Base-by-base conservation (phyloP, 1,140 invertebrate species). In the Anthonomus grandis region DNA sequence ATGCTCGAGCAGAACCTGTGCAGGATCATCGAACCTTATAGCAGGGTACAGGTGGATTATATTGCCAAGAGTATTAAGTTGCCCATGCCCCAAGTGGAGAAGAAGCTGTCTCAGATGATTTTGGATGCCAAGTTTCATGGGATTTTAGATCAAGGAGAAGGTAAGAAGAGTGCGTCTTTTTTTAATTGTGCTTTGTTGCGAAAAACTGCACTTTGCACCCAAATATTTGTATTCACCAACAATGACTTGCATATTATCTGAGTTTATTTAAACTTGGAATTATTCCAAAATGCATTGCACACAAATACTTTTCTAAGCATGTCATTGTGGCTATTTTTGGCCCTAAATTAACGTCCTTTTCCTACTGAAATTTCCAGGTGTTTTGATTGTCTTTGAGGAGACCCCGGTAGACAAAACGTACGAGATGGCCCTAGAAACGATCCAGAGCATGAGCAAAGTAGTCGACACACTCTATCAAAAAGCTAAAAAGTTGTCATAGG, bases 91-190 rank as follows among this genome's bases (percentile, higher is more conserved):
- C 86, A 89, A 78, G 95, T 99, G 38, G 97, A 99, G 74, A 96
- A 97, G 76, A 99, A 99, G 77, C 76, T 99, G 13, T 98, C 96
- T 19, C 97, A 99, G 76, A 99, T 99, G 97, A 99, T 99, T 72
- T 78, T 99, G 68, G 97, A 99, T 75, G 95, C 96, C 64, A 99
- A 99, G 75, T 86, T 99, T 61, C 84, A 87, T 78, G 95, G 96
- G 15, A 97, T 98, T 64, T 79, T 99, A 41, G 96, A 99, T 80
- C 97, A 99, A 79, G 96, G 95, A 45, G 92, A 94, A 76, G 96
- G 90, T 58, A 63, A 63, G 34, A n/a, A n/a, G n/a, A n/a, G n/a
- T n/a, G n/a, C n/a, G n/a, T n/a, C n/a, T n/a, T n/a, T n/a, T n/a
- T n/a, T n/a, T n/a, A n/a, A n/a, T n/a, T n/a, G n/a, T n/a, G n/a